phyloP scores from a whole-genome alignment of 2,888 invertebrate genomes.

The Diadegma fenestrale region DNA sequence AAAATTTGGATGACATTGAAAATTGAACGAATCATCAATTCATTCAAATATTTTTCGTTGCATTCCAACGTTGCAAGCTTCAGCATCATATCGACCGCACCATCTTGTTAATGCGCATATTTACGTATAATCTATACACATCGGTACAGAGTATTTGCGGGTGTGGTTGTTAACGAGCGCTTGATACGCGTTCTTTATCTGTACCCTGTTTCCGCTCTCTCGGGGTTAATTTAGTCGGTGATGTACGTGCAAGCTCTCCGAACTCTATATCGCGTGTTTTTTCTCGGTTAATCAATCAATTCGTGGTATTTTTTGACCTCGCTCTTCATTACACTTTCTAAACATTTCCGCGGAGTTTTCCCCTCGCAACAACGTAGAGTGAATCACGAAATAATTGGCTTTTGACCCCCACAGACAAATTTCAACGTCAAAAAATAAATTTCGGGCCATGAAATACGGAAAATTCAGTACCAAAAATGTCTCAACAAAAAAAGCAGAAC shows the following conservation, averaged over 20 bases:
- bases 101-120: neutral
- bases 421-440: too few species aligned
- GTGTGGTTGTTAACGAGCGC: slow-evolving; percentile 40
- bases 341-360: neutral
- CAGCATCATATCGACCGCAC: slow-evolving; percentile 2
- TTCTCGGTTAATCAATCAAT: neutral
- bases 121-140: neutral
- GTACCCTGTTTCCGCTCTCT: slow-evolving; percentile 17
- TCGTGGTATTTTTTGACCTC: neutral
- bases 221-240: slow-evolving; percentile 51
- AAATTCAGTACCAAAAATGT: too few species aligned
- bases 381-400: neutral
- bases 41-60: too few species aligned
- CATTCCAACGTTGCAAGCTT: too few species aligned
- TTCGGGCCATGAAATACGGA: too few species aligned
- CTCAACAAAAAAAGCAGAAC: too few species aligned
- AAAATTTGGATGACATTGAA: too few species aligned
- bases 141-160: slow-evolving; percentile 6
- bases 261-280: neutral
- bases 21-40: too few species aligned
- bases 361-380: neutral
- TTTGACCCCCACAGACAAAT: too few species aligned
- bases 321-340: neutral
- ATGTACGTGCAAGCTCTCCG: slow-evolving; percentile 1
- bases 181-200: slow-evolving; percentile 6